phyloP scores from a whole-genome alignment of 2,113 vertebrate species.

The Hypanus sabinus region DNA sequence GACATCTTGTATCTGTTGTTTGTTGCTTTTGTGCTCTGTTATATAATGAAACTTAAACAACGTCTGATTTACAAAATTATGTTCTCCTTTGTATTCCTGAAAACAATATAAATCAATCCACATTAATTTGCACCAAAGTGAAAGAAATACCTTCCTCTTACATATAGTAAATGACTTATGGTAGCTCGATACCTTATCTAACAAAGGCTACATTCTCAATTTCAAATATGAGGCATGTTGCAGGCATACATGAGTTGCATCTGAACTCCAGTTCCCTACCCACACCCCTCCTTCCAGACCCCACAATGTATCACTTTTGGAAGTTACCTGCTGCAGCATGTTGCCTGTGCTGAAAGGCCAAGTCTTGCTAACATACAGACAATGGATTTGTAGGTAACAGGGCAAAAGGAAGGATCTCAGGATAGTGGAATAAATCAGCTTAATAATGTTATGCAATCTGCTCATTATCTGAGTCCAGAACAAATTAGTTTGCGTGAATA shows the following conservation, averaged over 20 bases:
- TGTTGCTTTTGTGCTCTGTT: not conserved
- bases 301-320: not conserved
- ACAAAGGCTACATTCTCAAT: not conserved
- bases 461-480: not conserved
- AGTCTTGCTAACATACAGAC: not conserved
- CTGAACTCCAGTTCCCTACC: not conserved
- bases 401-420: not conserved
- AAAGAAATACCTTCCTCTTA: not conserved
- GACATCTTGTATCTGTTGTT: too few species aligned
- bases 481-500: not conserved
- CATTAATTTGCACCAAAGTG: not conserved
- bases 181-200: not conserved
- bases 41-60: not conserved
- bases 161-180: not conserved
- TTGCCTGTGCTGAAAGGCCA: not conserved
- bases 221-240: not conserved
- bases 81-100: not conserved
- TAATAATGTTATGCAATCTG: not conserved
- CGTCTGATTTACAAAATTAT: not conserved
- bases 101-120: not conserved
- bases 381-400: not conserved
- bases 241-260: not conserved
- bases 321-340: not conserved
- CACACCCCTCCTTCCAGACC: not conserved
- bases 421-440: not conserved